Evolutionary conservation across 2,113 vertebrate genomes (phyloP).

Genomic region (Dryoscopus gambensis): DNA sequence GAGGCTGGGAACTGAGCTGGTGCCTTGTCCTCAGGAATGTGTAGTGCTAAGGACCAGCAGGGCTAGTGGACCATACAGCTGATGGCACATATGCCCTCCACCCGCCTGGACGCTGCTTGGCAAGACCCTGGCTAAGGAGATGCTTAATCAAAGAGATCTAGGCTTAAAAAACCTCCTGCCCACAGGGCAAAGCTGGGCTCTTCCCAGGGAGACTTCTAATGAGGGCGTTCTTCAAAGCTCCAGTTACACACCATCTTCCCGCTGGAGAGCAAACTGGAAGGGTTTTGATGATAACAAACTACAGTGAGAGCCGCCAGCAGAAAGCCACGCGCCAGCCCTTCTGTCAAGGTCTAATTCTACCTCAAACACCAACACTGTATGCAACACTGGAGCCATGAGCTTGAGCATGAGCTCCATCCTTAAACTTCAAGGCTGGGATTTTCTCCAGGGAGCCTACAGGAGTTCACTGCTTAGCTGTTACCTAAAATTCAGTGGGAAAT

Average conservation of each 20-base stretch:
- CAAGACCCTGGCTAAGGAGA: background rate
- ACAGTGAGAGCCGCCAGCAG: background rate
- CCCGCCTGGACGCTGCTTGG: background rate
- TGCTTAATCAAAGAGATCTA: background rate
- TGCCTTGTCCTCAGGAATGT: fast-evolving
- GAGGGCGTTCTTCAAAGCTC: background rate
- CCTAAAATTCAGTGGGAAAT: background rate
- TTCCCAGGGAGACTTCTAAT: background rate
- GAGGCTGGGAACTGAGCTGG: background rate
- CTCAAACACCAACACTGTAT: background rate
- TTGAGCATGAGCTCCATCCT: background rate
- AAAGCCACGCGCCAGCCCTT: background rate
- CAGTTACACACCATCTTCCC: background rate
- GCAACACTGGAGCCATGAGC: background rate
- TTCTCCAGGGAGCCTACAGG: background rate
- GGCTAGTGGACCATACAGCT: background rate
- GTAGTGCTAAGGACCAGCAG: background rate
- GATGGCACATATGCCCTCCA: background rate
- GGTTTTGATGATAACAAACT: background rate
- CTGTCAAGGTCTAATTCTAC: background rate
- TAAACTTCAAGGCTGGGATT: background rate
- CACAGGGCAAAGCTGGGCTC: background rate
- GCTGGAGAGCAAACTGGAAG: background rate
- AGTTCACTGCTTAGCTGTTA: background rate
- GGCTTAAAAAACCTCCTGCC: background rate